Percentiles rank a stretch among this genome's conserved stretches.
phyloP scores from a whole-genome alignment of 2,113 vertebrate genomes.

The Hippocampus barbouri region DNA sequence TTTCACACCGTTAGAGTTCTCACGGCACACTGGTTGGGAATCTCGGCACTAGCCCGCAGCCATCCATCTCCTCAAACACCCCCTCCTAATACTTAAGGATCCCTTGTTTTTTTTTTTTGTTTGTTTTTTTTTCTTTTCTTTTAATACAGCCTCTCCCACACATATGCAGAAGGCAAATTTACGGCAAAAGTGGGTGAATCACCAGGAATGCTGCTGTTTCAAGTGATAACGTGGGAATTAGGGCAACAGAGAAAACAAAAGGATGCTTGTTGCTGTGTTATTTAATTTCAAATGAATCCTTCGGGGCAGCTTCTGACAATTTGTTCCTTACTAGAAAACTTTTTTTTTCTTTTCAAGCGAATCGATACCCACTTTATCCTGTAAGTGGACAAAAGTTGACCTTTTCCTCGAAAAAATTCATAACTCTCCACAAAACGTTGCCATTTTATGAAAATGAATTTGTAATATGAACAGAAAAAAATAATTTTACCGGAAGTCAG shows the following conservation, averaged over 20 bases:
- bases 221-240: slow-evolving; percentile 65
- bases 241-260: slow-evolving; percentile 60
- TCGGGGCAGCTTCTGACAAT: slow-evolving; percentile 34
- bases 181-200: slow-evolving; percentile 65
- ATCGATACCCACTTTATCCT: not conserved
- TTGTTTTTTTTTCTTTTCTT: slow-evolving; percentile 8
- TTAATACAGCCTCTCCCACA: slow-evolving; percentile 64
- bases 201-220: slow-evolving; percentile 63
- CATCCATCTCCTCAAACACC: slow-evolving; percentile 78
- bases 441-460: not conserved
- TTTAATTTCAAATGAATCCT: slow-evolving; percentile 66
- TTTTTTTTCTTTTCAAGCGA: not conserved
- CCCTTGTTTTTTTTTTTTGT: slow-evolving; percentile 29
- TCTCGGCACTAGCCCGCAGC: slow-evolving; percentile 70
- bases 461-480: too few species aligned
- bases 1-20: too few species aligned
- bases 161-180: slow-evolving; percentile 53
- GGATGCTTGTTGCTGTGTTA: slow-evolving; percentile 62
- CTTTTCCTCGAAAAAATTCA: not conserved
- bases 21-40: too few species aligned
- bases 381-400: not conserved
- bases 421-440: not conserved
- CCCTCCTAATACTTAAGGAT: slow-evolving; percentile 70
- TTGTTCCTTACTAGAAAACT: not conserved
- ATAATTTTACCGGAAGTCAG: not conserved